Evolutionary conservation across 1,140 invertebrate genomes (phyloP).

Genomic region (Dinothrombium tinctorium): DNA sequence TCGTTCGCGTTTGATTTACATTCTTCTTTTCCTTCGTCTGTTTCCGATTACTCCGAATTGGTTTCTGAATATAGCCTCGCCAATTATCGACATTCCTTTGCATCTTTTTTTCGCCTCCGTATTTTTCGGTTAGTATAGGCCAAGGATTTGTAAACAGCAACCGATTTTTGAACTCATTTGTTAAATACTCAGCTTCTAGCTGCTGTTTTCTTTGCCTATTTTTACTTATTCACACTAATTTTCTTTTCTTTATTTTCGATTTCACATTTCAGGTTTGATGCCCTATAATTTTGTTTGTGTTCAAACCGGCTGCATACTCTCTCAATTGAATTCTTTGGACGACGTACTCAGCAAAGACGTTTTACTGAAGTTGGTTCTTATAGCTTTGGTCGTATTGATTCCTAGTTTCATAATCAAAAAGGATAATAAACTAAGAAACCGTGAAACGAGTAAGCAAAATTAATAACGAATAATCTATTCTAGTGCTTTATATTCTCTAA

Average conservation of each 20-base stretch:
- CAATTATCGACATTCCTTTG: conserved; percentile 33
- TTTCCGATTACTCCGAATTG: conserved; percentile 42
- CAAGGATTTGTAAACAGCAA: too few relatives aligned
- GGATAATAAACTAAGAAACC: too few relatives aligned
- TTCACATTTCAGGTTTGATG: conserved; percentile 28
- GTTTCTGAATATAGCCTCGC: conserved; percentile 36
- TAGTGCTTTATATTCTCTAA: too few relatives aligned
- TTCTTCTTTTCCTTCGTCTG: conserved; percentile 34
- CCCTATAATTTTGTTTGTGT: conserved; percentile 40
- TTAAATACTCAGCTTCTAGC: neutral
- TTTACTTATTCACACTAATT: conserved; percentile 4
- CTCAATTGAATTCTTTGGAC: conserved; percentile 28
- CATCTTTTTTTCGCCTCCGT: conserved; percentile 34
- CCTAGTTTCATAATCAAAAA: conserved; percentile 4
- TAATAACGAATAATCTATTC: too few relatives aligned
- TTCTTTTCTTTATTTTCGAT: conserved; percentile 3
- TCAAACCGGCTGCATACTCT: conserved; percentile 32
- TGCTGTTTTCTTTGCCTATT: conserved; percentile 1
- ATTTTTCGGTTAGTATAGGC: conserved; percentile 31
- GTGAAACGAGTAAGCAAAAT: too few relatives aligned
- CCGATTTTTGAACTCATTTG: neutral
- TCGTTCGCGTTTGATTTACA: conserved; percentile 28
- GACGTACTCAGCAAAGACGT: conserved; percentile 29
- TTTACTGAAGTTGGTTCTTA: conserved; percentile 25
- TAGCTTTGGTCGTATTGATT: conserved; percentile 21